phyloP scores from a whole-genome alignment of 2,888 invertebrate species.

The Lysandra bellargus region DNA sequence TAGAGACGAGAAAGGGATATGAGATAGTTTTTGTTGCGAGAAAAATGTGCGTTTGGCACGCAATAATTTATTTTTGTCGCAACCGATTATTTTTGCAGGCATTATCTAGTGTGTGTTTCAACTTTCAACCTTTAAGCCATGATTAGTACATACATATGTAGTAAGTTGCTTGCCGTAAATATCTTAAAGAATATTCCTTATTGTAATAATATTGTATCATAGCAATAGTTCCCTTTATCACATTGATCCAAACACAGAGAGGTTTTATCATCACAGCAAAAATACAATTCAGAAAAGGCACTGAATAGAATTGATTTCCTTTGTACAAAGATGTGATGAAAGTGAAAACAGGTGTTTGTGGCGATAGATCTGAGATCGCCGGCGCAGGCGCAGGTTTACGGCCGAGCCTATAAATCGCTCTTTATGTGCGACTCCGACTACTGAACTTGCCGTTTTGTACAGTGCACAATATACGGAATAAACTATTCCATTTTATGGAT shows the following conservation, averaged over 20 bases:
- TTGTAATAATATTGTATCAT: no score
- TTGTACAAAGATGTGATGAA: slow-evolving; percentile 24
- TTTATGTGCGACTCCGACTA: slow-evolving; percentile 54
- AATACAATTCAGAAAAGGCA: slow-evolving; percentile 6
- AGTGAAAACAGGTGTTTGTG: slow-evolving; percentile 25
- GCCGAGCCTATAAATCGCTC: slow-evolving; percentile 54
- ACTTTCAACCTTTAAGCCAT: no score
- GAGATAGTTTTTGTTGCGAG: no score
- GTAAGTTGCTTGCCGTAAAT: not conserved
- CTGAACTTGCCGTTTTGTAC: slow-evolving; percentile 54
- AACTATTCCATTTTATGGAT: not conserved
- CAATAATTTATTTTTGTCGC: no score
- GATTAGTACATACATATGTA: not conserved
- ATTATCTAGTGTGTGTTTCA: no score
- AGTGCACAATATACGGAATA: slow-evolving; percentile 27
- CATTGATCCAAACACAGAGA: not conserved
- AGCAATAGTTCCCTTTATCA: not conserved
- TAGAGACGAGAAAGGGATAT: no score
- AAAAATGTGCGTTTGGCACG: no score
- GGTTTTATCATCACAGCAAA: not conserved
- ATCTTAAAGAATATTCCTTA: not conserved
- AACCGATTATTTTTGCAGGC: no score
- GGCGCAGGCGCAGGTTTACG: slow-evolving; percentile 25
- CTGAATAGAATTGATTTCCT: slow-evolving; percentile 18
- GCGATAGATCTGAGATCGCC: slow-evolving; percentile 25